A percentile compares a stretch with the other conserved stretches of the same genome.
Evolutionary conservation across 1,140 invertebrate species (phyloP).

Genomic region (Panagrolaimus sp.): DNA sequence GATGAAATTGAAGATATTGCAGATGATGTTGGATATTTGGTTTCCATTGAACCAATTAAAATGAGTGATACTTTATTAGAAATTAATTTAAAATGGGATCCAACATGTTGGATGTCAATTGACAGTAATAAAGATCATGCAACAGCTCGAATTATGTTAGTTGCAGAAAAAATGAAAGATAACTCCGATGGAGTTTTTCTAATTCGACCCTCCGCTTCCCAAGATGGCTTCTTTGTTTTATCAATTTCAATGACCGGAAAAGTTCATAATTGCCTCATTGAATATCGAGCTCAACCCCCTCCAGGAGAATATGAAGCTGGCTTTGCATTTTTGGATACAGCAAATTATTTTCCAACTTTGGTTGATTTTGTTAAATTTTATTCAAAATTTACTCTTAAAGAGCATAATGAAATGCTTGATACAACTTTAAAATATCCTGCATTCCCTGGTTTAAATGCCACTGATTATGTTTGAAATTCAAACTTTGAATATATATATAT

Average conservation of each 20-base stretch:
- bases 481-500: conserved; percentile 10
- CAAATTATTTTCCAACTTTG: not conserved
- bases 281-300: not conserved
- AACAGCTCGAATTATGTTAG: not conserved
- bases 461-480: not conserved
- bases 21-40: not conserved
- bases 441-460: not conserved
- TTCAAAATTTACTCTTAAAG: not conserved
- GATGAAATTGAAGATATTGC: no score
- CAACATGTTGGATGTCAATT: not conserved
- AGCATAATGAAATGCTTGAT: not conserved
- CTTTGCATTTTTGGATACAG: conserved; percentile 1
- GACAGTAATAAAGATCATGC: not conserved
- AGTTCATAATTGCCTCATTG: conserved; percentile 5
- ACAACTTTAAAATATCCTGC: not conserved
- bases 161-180: not conserved
- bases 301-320: conserved; percentile 7
- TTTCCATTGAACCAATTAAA: not conserved
- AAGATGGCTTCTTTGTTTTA: not conserved
- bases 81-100: not conserved
- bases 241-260: not conserved
- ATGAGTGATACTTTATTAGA: conserved; percentile 4
- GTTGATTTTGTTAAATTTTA: conserved; percentile 12
- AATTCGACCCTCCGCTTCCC: not conserved
- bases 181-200: not conserved